phyloP scores from a whole-genome alignment of 1,140 invertebrate species.

The Heterodera schachtii region DNA sequence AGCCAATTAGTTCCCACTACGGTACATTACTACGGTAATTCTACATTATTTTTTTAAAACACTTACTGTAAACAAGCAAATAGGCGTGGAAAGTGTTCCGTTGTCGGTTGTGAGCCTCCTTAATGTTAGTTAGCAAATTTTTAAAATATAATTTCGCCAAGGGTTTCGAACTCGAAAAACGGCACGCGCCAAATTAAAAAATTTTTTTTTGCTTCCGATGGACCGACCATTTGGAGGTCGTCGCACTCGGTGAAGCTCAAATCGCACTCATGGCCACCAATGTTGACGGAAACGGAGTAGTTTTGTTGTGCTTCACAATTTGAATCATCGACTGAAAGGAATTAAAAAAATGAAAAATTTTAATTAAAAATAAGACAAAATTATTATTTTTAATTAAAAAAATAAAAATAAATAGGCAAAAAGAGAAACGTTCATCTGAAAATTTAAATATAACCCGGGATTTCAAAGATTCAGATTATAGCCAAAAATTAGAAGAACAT shows the following conservation, averaged over 20 bases:
- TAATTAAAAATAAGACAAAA: background rate
- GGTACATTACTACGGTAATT: no score
- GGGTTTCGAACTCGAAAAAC: no score
- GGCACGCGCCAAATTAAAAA: no score
- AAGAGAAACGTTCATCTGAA: no score
- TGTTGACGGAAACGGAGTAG: conserved; percentile 46
- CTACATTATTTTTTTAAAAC: no score
- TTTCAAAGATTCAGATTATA: no score
- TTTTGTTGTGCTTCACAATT: background rate
- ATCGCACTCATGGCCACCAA: conserved; percentile 53
- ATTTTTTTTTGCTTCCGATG: background rate
- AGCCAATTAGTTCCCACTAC: no score
- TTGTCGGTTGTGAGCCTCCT: background rate
- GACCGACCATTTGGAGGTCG: background rate
- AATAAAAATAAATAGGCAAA: no score
- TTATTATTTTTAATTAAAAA: no score
- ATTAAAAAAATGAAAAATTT: background rate
- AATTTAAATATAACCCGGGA: no score
- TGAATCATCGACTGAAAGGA: conserved; percentile 10
- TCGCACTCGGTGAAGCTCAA: conserved; percentile 48
- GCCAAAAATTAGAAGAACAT: no score
- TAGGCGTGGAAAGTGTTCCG: conserved; percentile 54
- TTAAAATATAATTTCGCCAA: background rate
- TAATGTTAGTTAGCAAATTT: background rate
- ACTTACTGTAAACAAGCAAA: conserved; percentile 55